These are phyloP conservation scores for Australoheros scitulus DNA, from an alignment of 2,113 vertebrate species.

Conservation along the genomic window DNA sequence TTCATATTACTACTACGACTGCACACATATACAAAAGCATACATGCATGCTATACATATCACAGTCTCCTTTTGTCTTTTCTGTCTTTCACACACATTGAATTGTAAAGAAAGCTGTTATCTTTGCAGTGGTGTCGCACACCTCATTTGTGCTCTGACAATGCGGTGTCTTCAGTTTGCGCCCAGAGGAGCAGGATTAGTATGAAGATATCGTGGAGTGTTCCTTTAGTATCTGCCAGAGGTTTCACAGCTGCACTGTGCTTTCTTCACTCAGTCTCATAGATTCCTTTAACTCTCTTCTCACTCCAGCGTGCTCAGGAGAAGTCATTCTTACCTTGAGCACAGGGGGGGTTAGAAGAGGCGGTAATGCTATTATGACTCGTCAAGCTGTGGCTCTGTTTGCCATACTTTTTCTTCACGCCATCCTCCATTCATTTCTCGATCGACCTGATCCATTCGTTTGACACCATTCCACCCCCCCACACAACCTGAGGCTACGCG, in stretches of 20 bases:
- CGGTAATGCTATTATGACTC: slow-evolving; percentile 48
- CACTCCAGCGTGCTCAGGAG: slow-evolving; percentile 29
- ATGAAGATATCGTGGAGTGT: slow-evolving; percentile 25
- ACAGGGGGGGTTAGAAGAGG: slow-evolving; percentile 37
- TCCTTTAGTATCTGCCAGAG: slow-evolving; percentile 37
- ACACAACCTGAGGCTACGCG: slow-evolving; percentile 30
- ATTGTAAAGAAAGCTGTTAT: slow-evolving; percentile 21
- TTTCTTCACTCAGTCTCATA: slow-evolving; percentile 5
- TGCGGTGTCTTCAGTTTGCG: background rate
- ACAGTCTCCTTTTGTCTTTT: background rate
- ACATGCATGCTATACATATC: background rate
- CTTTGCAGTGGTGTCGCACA: background rate
- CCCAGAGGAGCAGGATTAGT: slow-evolving; percentile 45
- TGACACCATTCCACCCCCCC: slow-evolving; percentile 30
- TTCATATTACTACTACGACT: too few relatives aligned
- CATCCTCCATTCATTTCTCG: slow-evolving; percentile 35
- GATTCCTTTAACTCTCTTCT: slow-evolving; percentile 35
- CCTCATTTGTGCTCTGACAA: slow-evolving; percentile 12
- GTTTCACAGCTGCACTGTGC: slow-evolving; percentile 28
- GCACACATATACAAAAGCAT: background rate
- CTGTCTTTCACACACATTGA: slow-evolving; percentile 4
- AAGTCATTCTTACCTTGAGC: slow-evolving; percentile 48
- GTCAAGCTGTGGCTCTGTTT: slow-evolving; percentile 39
- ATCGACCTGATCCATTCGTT: slow-evolving; percentile 54
- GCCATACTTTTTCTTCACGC: slow-evolving; percentile 28